phyloP scores from a whole-genome alignment of 2,888 invertebrate genomes.

The Alentia gelatinosa region DNA sequence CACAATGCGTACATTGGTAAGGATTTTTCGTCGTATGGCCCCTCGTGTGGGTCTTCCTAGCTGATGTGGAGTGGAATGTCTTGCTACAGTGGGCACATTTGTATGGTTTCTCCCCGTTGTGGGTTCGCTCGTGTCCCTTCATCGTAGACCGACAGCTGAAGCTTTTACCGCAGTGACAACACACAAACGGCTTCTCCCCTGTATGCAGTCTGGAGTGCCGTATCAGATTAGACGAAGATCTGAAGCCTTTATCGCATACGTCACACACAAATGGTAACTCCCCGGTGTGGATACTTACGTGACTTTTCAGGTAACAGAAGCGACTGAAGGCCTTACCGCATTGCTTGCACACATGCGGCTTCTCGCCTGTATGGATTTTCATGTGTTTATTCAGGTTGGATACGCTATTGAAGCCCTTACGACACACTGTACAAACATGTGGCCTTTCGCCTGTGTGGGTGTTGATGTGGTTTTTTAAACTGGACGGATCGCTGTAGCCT shows the following conservation, averaged over 20 bases:
- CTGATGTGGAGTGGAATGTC: too few relatives aligned
- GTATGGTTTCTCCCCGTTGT: constrained; percentile 50
- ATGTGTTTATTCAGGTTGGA: neutral
- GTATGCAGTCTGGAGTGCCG: constrained; percentile 30
- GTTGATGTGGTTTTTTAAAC: neutral
- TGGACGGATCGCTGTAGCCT: neutral
- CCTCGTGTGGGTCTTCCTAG: too few relatives aligned
- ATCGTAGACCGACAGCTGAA: constrained; percentile 3
- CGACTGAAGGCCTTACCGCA: neutral
- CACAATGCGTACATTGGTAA: too few relatives aligned
- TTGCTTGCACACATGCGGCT: neutral
- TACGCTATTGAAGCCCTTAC: neutral
- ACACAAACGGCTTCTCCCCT: constrained; percentile 44
- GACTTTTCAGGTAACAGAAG: constrained; percentile 68
- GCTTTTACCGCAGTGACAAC: neutral
- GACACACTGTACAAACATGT: neutral
- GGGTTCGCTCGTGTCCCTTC: neutral
- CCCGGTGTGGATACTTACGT: constrained; percentile 68
- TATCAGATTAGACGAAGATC: neutral
- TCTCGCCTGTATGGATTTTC: neutral
- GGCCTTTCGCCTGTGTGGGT: neutral
- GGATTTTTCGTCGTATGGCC: too few relatives aligned
- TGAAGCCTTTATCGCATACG: neutral
- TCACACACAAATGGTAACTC: neutral
- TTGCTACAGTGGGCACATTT: neutral